These are phyloP conservation scores for Pyralis farinalis DNA, from an alignment of 2,888 invertebrate species.

Conservation along the genomic window DNA sequence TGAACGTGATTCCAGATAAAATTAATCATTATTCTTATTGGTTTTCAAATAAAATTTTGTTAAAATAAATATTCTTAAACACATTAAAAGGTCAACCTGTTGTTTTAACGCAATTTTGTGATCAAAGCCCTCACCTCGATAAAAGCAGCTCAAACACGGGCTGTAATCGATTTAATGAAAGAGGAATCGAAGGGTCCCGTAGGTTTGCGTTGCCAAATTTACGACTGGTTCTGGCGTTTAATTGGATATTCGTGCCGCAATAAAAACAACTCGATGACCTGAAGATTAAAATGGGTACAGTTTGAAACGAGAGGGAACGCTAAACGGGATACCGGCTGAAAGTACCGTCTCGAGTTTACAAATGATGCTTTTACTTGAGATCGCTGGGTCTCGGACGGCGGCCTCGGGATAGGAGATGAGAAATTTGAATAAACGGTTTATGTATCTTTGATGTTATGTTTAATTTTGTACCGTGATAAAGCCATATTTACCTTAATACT, in stretches of 20 bases:
- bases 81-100: slow-evolving; percentile 43
- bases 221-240: slow-evolving; percentile 67
- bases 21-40: too few species aligned
- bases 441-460: slow-evolving; percentile 19
- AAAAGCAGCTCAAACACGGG: slow-evolving; percentile 59
- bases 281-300: slow-evolving; percentile 57
- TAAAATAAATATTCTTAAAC: slow-evolving; percentile 26
- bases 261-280: slow-evolving; percentile 68
- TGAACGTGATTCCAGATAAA: too few species aligned
- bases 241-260: slow-evolving; percentile 70
- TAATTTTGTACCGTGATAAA: slow-evolving; percentile 10
- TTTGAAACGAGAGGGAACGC: slow-evolving; percentile 43
- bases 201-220: slow-evolving; percentile 68
- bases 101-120: slow-evolving; percentile 63
- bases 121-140: slow-evolving; percentile 60
- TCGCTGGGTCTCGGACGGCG: slow-evolving; percentile 16
- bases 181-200: slow-evolving; percentile 61
- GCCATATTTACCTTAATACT: neutral
- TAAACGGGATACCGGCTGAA: slow-evolving; percentile 35
- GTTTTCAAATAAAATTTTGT: neutral
- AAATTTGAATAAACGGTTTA: slow-evolving; percentile 27
- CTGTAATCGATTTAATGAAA: slow-evolving; percentile 73
- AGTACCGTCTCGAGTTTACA: slow-evolving; percentile 42
- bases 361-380: slow-evolving; percentile 35
- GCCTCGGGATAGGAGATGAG: too few species aligned